Percentiles rank a stretch among this genome's conserved stretches.
Evolutionary conservation across 2,888 invertebrate genomes (phyloP).

Genomic region (Drosophila melanosoma): DNA sequence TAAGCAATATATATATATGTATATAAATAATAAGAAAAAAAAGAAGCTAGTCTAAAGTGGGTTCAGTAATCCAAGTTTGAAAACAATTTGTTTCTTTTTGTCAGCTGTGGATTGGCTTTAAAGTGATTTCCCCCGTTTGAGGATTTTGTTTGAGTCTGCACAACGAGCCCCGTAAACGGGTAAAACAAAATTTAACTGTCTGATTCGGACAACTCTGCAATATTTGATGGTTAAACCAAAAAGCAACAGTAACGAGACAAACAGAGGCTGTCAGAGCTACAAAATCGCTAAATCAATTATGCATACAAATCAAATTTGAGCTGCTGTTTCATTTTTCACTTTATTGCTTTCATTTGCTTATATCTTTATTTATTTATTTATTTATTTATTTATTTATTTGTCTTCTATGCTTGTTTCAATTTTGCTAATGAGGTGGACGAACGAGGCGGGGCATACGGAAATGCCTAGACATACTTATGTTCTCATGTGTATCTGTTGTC

Average conservation of each 20-base stretch:
- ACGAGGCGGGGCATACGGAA: slow-evolving; percentile 42
- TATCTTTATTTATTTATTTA: slow-evolving; percentile 11
- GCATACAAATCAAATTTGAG: slow-evolving; percentile 69
- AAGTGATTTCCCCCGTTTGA: slow-evolving; percentile 22
- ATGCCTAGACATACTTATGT: slow-evolving; percentile 19
- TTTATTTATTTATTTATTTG: slow-evolving; percentile 3
- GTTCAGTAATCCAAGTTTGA: slow-evolving; percentile 17
- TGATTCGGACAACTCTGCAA: slow-evolving; percentile 42
- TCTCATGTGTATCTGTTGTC: not conserved
- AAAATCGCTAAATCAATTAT: slow-evolving; percentile 70
- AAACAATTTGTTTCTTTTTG: slow-evolving; percentile 9
- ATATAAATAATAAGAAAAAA: slow-evolving; percentile 3
- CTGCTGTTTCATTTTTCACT: slow-evolving; percentile 38
- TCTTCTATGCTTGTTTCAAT: not conserved
- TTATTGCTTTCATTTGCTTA: slow-evolving; percentile 39
- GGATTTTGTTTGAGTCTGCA: not conserved
- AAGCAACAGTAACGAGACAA: slow-evolving; percentile 22
- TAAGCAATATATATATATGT: not conserved
- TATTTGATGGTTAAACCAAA: slow-evolving; percentile 13
- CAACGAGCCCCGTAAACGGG: not conserved
- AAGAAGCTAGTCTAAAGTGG: not conserved
- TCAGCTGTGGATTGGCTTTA: not conserved
- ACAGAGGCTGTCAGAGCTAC: slow-evolving; percentile 58
- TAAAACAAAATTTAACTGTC: slow-evolving; percentile 9
- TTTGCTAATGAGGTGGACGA: slow-evolving; percentile 33